Conservation (phyloP, 2,797 vertebrate species). For the Sebastes hopkinsi region DNA sequence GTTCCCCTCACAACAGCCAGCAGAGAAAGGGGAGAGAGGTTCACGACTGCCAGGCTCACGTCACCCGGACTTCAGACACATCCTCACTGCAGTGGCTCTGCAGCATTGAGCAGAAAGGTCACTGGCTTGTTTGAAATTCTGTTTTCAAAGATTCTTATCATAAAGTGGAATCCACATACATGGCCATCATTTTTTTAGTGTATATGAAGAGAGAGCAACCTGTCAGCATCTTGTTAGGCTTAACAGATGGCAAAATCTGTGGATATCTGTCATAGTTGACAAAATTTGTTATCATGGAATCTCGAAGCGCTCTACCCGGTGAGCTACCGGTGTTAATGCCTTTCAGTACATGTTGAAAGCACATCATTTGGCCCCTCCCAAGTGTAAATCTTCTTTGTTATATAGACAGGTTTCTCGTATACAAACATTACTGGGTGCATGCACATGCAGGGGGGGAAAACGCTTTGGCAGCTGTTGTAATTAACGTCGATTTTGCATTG, state of each 20-base stretch:
- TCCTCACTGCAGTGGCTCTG: constrained; percentile 57
- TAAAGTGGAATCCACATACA: constrained; percentile 20
- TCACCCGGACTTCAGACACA: constrained; percentile 57
- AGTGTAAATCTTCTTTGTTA: not conserved
- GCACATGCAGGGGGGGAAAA: too few relatives aligned
- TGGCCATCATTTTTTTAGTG: not conserved
- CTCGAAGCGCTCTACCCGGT: not conserved
- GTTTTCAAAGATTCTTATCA: constrained; percentile 47
- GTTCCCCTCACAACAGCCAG: constrained; percentile 61
- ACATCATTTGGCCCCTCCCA: not conserved
- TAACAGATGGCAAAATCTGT: constrained; percentile 1
- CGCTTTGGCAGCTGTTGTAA: too few relatives aligned
- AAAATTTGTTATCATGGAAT: not conserved
- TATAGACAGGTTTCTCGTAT: not conserved
- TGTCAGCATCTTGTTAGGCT: not conserved
- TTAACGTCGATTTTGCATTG: too few relatives aligned
- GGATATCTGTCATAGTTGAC: not conserved
- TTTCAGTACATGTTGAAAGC: not conserved
- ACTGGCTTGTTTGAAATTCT: constrained; percentile 51
- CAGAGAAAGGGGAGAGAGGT: constrained; percentile 54
- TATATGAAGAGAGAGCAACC: not conserved
- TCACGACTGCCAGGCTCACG: constrained; percentile 64
- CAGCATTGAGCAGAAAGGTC: constrained; percentile 61
- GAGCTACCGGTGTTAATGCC: not conserved
- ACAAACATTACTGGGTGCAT: too few relatives aligned